Evolutionary conservation across 1,140 invertebrate genomes (phyloP).

Genomic region (Cecropterus lyciades): DNA sequence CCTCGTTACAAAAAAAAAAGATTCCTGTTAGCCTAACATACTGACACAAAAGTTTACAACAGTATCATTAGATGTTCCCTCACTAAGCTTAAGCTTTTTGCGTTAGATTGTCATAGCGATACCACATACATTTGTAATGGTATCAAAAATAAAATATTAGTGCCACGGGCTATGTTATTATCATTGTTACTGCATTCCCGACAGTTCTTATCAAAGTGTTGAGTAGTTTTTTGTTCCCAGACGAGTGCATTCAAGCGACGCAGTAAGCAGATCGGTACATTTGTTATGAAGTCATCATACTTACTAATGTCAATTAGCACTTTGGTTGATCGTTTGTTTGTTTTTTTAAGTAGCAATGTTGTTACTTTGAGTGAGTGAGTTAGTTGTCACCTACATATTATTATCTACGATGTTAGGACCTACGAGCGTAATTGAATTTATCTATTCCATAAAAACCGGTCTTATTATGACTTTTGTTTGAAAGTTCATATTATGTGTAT

Average conservation of each 20-base stretch:
- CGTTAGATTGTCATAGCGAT: slow-evolving; percentile 6
- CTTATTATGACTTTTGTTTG: too few species aligned
- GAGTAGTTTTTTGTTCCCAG: slow-evolving; percentile 32
- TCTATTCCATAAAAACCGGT: too few species aligned
- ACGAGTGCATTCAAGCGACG: slow-evolving; percentile 22
- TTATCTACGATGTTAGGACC: too few species aligned
- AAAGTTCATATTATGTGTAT: too few species aligned
- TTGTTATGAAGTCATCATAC: slow-evolving; percentile 31
- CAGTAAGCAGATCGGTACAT: slow-evolving; percentile 29
- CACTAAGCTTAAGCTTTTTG: background rate
- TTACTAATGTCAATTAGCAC: slow-evolving; percentile 30
- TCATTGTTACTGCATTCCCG: slow-evolving; percentile 21
- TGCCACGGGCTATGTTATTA: slow-evolving; percentile 13
- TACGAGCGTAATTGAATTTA: too few species aligned
- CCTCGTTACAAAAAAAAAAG: too few species aligned
- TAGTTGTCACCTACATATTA: background rate
- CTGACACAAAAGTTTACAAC: too few species aligned
- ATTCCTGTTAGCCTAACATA: too few species aligned
- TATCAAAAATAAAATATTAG: slow-evolving; percentile 24
- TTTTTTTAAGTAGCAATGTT: background rate
- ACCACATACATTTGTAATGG: slow-evolving; percentile 10
- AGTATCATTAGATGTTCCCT: background rate
- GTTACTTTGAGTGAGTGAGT: slow-evolving; percentile 3
- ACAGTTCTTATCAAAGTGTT: slow-evolving; percentile 28
- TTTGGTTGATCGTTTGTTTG: background rate